These are phyloP conservation scores for Mystacides longicornis DNA, from an alignment of 2,888 invertebrate species.

Conservation along the genomic window DNA sequence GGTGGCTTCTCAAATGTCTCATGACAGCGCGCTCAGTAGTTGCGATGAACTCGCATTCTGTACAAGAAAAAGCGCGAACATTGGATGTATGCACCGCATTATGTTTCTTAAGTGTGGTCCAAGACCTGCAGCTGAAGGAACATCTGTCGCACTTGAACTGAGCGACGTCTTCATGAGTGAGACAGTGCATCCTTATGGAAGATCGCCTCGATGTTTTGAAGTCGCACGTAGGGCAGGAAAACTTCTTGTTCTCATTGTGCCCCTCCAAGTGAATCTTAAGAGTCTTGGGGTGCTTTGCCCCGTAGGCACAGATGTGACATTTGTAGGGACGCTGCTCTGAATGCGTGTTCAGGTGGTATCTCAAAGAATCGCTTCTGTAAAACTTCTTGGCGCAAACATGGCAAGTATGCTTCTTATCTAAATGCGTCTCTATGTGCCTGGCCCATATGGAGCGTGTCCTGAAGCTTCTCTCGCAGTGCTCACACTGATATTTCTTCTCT, in stretches of 20 bases:
- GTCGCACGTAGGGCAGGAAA: neutral
- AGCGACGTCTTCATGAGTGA: neutral
- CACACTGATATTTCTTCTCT: constrained; percentile 4
- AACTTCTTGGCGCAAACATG: neutral
- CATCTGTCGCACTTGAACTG: neutral
- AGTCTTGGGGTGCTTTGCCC: neutral
- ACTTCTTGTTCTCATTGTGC: neutral
- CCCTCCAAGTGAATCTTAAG: neutral
- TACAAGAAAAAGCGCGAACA: neutral
- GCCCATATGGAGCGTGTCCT: neutral
- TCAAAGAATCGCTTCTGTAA: neutral
- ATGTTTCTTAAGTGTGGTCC: neutral
- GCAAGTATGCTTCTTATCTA: neutral
- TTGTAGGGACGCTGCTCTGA: neutral
- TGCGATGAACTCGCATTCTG: constrained; percentile 4
- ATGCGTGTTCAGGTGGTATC: neutral
- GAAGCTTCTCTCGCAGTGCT: constrained; percentile 3
- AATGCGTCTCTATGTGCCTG: constrained; percentile 4
- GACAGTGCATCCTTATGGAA: neutral
- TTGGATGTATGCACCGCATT: neutral
- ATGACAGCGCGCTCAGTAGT: neutral
- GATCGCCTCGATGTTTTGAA: neutral
- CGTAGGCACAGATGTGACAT: neutral
- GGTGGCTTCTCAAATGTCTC: constrained; percentile 8
- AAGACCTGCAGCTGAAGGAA: neutral